phyloP scores from a whole-genome alignment of 2,113 vertebrate species.

The Tachysurus fulvidraco region DNA sequence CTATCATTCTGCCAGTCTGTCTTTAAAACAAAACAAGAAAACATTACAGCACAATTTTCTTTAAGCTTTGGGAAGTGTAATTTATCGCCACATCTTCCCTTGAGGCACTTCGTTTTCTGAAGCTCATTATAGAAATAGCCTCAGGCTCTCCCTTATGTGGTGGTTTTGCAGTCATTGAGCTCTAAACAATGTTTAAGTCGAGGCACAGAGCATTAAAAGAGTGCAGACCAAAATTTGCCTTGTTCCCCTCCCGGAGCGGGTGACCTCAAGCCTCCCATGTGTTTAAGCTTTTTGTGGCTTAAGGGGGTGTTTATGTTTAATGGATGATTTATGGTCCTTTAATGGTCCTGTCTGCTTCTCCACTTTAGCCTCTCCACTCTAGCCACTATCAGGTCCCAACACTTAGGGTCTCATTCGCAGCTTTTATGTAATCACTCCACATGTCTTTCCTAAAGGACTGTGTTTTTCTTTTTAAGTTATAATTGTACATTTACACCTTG shows the following conservation, averaged over 20 bases:
- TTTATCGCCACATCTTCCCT: constrained; percentile 33
- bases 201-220: constrained; percentile 65
- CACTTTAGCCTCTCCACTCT: constrained; percentile 15
- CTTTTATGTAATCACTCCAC: constrained; percentile 34
- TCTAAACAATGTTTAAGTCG: constrained; percentile 75
- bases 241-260: constrained; percentile 57
- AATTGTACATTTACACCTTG: constrained; percentile 32
- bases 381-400: constrained; percentile 8
- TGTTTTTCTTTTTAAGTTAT: constrained; percentile 18
- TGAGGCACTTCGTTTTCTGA: constrained; percentile 55
- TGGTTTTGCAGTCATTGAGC: constrained; percentile 71
- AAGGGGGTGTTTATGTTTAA: constrained; percentile 76
- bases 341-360: constrained; percentile 59
- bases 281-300: constrained; percentile 73
- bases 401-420: constrained; percentile 32
- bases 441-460: constrained; percentile 14
- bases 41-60: neutral
- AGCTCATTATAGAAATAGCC: constrained; percentile 70
- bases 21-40: constrained; percentile 1
- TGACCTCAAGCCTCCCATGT: constrained; percentile 63
- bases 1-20: neutral
- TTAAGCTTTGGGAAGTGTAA: constrained; percentile 31
- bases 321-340: constrained; percentile 61
- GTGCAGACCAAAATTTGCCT: constrained; percentile 63
- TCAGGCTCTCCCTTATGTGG: constrained; percentile 65